Evolutionary conservation across 2,888 invertebrate genomes (phyloP), one percentile per base, ranked within the genome.

Genomic region (Linnaemya tessellans): DNA sequence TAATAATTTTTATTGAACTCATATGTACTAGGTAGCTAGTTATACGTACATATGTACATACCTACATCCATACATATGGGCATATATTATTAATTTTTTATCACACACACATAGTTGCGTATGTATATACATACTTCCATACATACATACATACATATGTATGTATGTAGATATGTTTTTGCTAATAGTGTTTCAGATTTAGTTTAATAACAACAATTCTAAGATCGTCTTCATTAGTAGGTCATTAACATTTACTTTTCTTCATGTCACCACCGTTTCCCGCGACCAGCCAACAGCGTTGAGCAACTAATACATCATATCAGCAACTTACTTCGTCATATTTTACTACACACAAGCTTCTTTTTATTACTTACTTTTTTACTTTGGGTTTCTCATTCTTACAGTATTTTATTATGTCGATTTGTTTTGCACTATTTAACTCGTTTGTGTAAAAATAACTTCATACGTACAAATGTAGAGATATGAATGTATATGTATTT

Each of bases 171-270:
- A 20, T 15, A 60, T 46, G 9, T 35, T 30, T 13, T 70, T n/a
- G n/a, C n/a, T n/a, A n/a, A n/a, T n/a, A n/a, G 62, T 25, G 25
- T 51, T 25, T 15, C 35, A 68, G 5, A 4, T 25, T 74, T 60
- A 30, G 46, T 58, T 64, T 22, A 20, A 67, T 38, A 71, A 58
- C 10, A 58, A 30, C 58, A 81, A 65, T 65, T 51, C 25, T 73
- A 56, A 67, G 18, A 73, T 77, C 18, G 67, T 38, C 54, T 22
- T 67, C 67, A 84, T 84, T 78, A 84, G 43, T 38, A 84, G 84
- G 81, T 81, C 84, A 84, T 84, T 84, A 78, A 84, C 84, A 81
- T 82, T 46, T 58, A 56, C 2, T 75, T 60, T 54, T 64, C 62
- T 25, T 65, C 64, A 41, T 71, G 64, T 71, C 77, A 77, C 82